Conservation (phyloP, 2,888 invertebrate genomes). For the Folsomia manolachei region DNA sequence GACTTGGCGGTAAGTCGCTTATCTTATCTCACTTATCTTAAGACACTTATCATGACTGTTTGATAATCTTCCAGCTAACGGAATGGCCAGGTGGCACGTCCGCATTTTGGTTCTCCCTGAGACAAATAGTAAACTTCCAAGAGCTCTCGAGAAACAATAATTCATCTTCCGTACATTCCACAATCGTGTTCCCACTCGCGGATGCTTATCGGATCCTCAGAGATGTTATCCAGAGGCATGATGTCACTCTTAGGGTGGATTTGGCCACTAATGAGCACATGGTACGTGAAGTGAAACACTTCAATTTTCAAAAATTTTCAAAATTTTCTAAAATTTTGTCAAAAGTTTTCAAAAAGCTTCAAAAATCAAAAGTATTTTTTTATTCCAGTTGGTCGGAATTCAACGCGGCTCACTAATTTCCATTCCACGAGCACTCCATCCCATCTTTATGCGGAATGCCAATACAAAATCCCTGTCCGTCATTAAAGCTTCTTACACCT, state of each 20-base stretch:
- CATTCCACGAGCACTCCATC: constrained; percentile 52
- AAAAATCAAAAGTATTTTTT: neutral
- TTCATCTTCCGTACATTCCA: constrained; percentile 48
- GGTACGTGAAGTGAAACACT: constrained; percentile 37
- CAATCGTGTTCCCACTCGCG: constrained; percentile 51
- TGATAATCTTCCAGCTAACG: constrained; percentile 43
- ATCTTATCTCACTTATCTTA: neutral
- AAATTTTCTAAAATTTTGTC: neutral
- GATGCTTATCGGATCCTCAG: constrained; percentile 53
- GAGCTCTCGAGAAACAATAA: constrained; percentile 50
- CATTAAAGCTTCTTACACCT: constrained; percentile 52
- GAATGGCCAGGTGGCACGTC: constrained; percentile 50
- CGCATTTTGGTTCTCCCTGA: constrained; percentile 53
- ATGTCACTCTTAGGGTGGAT: constrained; percentile 52
- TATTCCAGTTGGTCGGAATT: constrained; percentile 51
- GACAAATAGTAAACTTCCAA: constrained; percentile 52
- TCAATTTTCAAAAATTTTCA: constrained; percentile 7
- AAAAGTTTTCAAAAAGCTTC: constrained; percentile 6
- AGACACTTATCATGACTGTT: neutral
- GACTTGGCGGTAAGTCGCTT: constrained; percentile 52
- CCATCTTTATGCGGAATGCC: constrained; percentile 47
- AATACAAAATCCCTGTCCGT: constrained; percentile 49
- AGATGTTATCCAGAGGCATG: constrained; percentile 52
- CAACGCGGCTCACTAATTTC: constrained; percentile 52
- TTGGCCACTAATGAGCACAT: constrained; percentile 51